Percentiles rank a stretch among this genome's conserved stretches.
Evolutionary conservation across 2,113 vertebrate species (phyloP).

Genomic region (Pelodiscus sinensis): DNA sequence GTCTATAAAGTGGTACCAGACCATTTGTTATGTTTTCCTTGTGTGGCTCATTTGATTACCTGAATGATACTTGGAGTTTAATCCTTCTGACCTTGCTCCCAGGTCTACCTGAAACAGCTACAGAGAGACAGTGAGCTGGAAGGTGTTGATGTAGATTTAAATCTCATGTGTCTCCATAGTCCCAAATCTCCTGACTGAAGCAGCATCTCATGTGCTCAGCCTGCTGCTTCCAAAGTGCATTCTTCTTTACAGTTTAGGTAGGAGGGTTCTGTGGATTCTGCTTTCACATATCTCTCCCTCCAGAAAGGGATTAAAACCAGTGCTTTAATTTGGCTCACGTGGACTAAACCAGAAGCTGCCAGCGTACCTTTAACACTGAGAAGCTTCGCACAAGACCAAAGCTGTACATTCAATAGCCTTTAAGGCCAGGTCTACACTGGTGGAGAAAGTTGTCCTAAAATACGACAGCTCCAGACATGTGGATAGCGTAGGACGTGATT

Average conservation of each 20-base stretch:
- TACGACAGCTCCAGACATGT: no score
- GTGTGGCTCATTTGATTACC: neutral
- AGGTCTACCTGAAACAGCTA: neutral
- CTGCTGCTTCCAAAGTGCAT: rapidly evolving
- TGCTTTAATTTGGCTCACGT: neutral
- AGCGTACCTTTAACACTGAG: neutral
- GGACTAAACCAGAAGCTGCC: rapidly evolving
- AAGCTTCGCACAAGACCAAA: neutral
- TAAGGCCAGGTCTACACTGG: no score
- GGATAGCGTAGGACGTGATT: no score
- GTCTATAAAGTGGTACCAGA: no score
- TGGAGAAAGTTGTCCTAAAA: no score
- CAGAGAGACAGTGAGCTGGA: neutral
- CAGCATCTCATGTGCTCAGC: neutral
- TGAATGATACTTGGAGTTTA: rapidly evolving
- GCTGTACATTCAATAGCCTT: neutral
- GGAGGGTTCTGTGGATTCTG: rapidly evolving
- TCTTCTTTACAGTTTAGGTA: rapidly evolving
- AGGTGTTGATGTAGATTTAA: neutral
- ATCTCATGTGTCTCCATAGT: rapidly evolving
- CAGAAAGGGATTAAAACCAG: neutral
- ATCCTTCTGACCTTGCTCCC: rapidly evolving
- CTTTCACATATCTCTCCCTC: neutral
- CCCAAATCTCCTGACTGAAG: rapidly evolving
- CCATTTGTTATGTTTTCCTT: rapidly evolving